Evolutionary conservation across 2,888 invertebrate species (phyloP).

Genomic region (Zhuqinia jingwanae): DNA sequence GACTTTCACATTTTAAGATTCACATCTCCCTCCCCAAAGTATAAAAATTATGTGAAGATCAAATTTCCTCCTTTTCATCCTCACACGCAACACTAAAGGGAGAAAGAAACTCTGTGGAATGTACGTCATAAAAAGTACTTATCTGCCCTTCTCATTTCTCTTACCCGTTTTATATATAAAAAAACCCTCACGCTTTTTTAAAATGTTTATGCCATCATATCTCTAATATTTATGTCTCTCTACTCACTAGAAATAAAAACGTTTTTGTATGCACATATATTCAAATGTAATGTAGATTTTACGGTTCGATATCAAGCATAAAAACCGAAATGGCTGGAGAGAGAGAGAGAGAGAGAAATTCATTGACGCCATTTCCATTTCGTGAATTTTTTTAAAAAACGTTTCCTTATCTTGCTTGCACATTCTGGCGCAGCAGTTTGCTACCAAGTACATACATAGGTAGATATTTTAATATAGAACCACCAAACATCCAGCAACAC

Average conservation of each 20-base stretch:
- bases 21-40: no score
- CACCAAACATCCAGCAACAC: no score
- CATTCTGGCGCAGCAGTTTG: no score
- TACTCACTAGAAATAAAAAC: no score
- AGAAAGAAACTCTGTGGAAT: slow-evolving; percentile 2
- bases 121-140: background rate
- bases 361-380: slow-evolving; percentile 69
- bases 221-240: no score
- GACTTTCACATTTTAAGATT: no score
- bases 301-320: background rate
- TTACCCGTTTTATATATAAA: no score
- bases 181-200: no score
- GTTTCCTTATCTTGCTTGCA: slow-evolving; percentile 25
- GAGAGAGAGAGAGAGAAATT: no score
- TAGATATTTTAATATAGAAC: no score
- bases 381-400: slow-evolving; percentile 41
- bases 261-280: background rate
- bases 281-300: background rate
- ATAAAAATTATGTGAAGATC: background rate
- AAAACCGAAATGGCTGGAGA: slow-evolving; percentile 37
- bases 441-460: no score
- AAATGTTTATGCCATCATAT: no score
- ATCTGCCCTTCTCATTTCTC: background rate
- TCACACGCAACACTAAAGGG: background rate
- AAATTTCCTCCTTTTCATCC: slow-evolving; percentile 15